Percentiles rank a stretch among this genome's conserved stretches.
These are phyloP conservation scores for Cenopis cana DNA, from an alignment of 2,888 invertebrate species.

Conservation along the genomic window DNA sequence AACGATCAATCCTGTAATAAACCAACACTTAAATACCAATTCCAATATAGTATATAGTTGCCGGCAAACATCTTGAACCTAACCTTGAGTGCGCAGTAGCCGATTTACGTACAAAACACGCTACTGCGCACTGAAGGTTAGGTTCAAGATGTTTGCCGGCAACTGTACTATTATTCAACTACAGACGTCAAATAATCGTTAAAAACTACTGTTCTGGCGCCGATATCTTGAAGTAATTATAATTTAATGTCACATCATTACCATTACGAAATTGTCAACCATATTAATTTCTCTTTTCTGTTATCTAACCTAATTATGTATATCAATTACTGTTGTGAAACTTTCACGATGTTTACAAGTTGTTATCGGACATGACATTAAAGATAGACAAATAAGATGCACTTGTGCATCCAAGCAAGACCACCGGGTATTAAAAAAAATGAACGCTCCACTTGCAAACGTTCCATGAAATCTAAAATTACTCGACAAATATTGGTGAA, in stretches of 20 bases:
- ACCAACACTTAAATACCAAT: neutral
- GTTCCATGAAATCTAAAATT: slow-evolving; percentile 46
- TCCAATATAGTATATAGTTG: no score
- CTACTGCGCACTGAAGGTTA: no score
- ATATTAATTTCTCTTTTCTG: slow-evolving; percentile 18
- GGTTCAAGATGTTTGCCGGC: no score
- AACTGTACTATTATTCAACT: neutral
- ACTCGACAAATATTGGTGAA: slow-evolving; percentile 46
- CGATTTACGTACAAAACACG: no score
- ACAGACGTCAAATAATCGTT: neutral
- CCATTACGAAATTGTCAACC: slow-evolving; percentile 22
- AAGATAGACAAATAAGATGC: slow-evolving; percentile 10
- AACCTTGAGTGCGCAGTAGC: no score
- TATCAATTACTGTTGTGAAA: slow-evolving; percentile 26
- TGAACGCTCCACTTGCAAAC: slow-evolving; percentile 28
- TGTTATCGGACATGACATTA: slow-evolving; percentile 11
- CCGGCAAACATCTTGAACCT: no score
- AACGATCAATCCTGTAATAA: neutral
- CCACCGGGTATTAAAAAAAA: slow-evolving; percentile 27
- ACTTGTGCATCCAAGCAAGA: slow-evolving; percentile 9
- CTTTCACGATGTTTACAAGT: slow-evolving; percentile 4
- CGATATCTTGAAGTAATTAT: slow-evolving; percentile 7
- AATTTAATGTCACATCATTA: slow-evolving; percentile 16
- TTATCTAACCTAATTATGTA: slow-evolving; percentile 11
- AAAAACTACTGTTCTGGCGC: slow-evolving; percentile 9